Conservation (phyloP, 2,888 invertebrate species). For the Nomada flava region DNA sequence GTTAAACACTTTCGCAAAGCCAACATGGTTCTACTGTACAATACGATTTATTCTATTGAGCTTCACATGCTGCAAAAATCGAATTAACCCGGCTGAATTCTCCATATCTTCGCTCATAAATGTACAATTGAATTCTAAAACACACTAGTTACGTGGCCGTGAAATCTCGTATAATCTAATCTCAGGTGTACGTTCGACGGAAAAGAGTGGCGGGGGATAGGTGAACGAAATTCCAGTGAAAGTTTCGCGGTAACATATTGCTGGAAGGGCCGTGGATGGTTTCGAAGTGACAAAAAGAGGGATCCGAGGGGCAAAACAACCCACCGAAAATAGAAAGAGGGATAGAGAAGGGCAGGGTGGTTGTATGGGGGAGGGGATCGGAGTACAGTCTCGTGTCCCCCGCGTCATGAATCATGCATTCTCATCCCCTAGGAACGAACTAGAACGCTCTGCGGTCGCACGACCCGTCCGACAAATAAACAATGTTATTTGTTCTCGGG, state of each 20-base stretch:
- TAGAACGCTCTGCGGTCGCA: constrained; percentile 70
- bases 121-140: not conserved
- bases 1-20: too few species aligned
- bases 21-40: not conserved
- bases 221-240: constrained; percentile 61
- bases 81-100: too few species aligned
- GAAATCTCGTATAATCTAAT: constrained; percentile 22
- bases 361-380: constrained; percentile 52
- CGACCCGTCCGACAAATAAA: constrained; percentile 79
- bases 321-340: constrained; percentile 14
- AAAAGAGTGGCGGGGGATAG: not conserved
- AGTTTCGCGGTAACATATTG: constrained; percentile 57
- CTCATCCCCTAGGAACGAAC: constrained; percentile 71
- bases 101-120: too few species aligned
- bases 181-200: not conserved
- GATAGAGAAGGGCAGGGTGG: not conserved
- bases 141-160: not conserved
- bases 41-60: not conserved
- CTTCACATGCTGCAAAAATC: too few species aligned
- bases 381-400: constrained; percentile 72
- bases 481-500: constrained; percentile 80
- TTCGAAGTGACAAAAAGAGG: constrained; percentile 46
- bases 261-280: constrained; percentile 30
- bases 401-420: constrained; percentile 82
- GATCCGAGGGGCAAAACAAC: constrained; percentile 37